Evolutionary conservation across 2,797 vertebrate species (phyloP), one percentile per base, ranked within the genome.

Genomic region (Gambelia wislizenii): DNA sequence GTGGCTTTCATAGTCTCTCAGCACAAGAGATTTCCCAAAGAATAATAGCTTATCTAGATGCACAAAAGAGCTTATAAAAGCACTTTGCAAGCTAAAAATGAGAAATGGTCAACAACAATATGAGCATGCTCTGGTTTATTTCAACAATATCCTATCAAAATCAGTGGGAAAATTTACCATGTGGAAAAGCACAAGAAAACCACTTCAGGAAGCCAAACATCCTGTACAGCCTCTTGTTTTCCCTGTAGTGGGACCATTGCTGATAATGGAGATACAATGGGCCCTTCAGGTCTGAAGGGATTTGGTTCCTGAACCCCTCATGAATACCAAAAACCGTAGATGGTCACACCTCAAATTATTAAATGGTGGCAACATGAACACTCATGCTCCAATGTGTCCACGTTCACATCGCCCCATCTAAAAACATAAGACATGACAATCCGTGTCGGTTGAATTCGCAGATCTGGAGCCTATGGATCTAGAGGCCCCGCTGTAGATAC

Each of bases 91-190:
- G 61, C 54, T 84, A 89, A 84, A 77, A 30, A 5, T 69, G 47
- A 42, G 84, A 33, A 61, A 77, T 89, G 47, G 39, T 88, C 82
- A 83, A 16, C 72, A 30, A 27, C 14, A 69, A 25, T 77, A 61
- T 83, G n/a, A 67, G 36, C 44, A 84, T 54, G 74, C 54, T 81
- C n/a, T 69, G 85, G 52, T 76, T 87, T 67, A 69, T 16, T 75
- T 87, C 52, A 75, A 36, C 22, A 49, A 56, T 13, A 44, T 33
- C 76, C 61, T 6, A 54, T 77, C 25, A 22, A 88, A 83, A 87
- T 82, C 52, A 82, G 33, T 81, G 36, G 42, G 30, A 42, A 78
- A 56, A 20, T 79, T 69, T 84, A 44, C 7, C 70, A 70, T 83
- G 36, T n/a, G 56, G 39, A 14, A 5, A 18, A 67, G 2, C 59